Evolutionary conservation across 2,888 invertebrate genomes (phyloP).

Genomic region (Noctua janthe): DNA sequence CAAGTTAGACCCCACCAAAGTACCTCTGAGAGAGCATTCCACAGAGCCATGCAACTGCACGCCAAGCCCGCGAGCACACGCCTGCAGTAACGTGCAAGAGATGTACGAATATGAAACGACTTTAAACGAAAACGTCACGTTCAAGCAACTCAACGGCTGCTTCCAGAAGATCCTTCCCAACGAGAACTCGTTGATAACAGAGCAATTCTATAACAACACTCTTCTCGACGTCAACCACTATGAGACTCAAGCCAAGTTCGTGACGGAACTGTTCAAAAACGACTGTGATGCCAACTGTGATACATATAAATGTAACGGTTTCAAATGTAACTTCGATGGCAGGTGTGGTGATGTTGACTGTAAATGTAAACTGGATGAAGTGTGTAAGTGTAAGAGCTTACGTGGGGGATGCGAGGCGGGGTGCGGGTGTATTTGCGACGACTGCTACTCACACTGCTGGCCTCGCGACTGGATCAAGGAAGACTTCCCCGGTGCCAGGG

Average conservation of each 20-base stretch:
- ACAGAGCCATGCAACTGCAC: conserved; percentile 73
- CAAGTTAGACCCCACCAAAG: conserved; percentile 77
- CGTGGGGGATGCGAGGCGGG: conserved; percentile 75
- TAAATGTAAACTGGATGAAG: conserved; percentile 37
- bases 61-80: conserved; percentile 4
- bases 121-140: conserved; percentile 61
- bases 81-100: conserved; percentile 37
- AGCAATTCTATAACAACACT: conserved; percentile 83
- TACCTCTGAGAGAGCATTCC: conserved; percentile 76
- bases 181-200: conserved; percentile 80
- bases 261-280: conserved; percentile 81
- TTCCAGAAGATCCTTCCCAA: conserved; percentile 77
- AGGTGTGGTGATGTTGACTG: conserved; percentile 24
- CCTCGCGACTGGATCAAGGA: conserved; percentile 96
- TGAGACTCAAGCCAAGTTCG: conserved; percentile 84
- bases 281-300: conserved; percentile 59
- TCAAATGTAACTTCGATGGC: conserved; percentile 12
- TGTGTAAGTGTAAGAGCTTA: conserved; percentile 19
- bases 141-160: conserved; percentile 73
- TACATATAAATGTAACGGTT: conserved; percentile 47
- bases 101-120: conserved; percentile 55
- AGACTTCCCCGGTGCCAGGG: conserved; percentile 94
- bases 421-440: conserved; percentile 85
- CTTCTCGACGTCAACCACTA: conserved; percentile 77
- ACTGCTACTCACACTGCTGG: conserved; percentile 93